A percentile compares a stretch with the other conserved stretches of the same genome.
Conservation (phyloP, 2,797 vertebrate species). For the Meriones psammophilus region DNA sequence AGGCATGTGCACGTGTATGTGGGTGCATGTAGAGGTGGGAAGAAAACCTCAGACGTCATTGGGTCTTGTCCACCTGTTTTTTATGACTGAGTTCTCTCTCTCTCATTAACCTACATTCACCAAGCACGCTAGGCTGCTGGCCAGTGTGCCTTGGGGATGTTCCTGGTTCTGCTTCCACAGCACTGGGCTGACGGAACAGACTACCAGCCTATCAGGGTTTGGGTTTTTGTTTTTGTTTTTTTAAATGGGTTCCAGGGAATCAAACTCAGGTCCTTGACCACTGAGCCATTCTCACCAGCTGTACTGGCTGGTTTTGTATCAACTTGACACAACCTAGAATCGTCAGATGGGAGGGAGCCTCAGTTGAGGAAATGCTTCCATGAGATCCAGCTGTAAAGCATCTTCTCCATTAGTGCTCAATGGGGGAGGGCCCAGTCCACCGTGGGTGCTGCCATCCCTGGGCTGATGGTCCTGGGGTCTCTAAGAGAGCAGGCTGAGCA, state of each 20-base stretch:
- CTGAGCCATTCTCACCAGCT: background rate
- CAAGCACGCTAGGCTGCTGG: background rate
- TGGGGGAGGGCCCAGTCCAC: background rate
- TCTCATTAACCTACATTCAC: background rate
- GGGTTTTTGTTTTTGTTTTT: background rate
- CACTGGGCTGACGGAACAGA: background rate
- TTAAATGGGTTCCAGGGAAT: background rate
- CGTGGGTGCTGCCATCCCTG: background rate
- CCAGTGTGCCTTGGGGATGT: background rate
- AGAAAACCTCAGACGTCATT: background rate
- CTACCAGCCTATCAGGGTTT: background rate
- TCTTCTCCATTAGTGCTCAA: background rate
- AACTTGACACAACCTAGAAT: background rate
- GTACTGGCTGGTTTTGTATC: background rate
- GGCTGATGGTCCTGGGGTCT: background rate
- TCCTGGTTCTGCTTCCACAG: background rate
- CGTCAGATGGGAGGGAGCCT: background rate
- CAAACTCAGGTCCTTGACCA: background rate
- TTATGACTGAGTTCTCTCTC: no score
- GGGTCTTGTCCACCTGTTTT: background rate
- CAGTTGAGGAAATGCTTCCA: background rate
- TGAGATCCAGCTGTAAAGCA: background rate
- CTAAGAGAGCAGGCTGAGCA: background rate
- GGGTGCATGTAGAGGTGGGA: background rate
- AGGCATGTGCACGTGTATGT: background rate